Conservation (phyloP, 2,113 vertebrate species). For the Rattus rattus region DNA sequence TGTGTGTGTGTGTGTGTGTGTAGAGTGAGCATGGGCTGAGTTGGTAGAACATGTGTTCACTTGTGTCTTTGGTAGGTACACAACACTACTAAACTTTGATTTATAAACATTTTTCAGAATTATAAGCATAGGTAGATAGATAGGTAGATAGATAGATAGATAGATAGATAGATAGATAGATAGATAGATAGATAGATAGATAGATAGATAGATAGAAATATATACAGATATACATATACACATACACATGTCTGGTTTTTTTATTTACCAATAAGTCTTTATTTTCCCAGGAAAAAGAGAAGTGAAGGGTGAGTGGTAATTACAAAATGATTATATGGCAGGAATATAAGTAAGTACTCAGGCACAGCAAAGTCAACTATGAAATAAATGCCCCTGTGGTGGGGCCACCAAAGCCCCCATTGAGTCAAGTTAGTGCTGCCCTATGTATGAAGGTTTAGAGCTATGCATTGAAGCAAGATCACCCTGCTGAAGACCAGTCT, state of each 20-base stretch:
- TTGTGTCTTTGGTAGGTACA: neutral
- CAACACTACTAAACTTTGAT: neutral
- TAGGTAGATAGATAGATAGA: no score
- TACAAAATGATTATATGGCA: constrained; percentile 70
- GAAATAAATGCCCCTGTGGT: constrained; percentile 42
- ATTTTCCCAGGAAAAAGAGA: constrained; percentile 61
- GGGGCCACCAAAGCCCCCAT: constrained; percentile 57
- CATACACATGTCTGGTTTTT: neutral
- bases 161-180: no score
- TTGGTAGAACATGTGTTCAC: neutral
- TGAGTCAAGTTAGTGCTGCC: neutral
- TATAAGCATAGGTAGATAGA: neutral
- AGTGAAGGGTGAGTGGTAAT: constrained; percentile 54
- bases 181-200: no score
- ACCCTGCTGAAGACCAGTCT: neutral
- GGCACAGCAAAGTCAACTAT: constrained; percentile 65
- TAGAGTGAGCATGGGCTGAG: rapidly evolving
- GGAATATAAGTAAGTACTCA: neutral
- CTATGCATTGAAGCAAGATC: neutral
- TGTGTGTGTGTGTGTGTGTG: rapidly evolving
- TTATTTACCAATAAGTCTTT: constrained; percentile 72
- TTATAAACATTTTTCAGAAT: neutral
- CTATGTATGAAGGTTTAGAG: neutral
- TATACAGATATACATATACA: neutral
- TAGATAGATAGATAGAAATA: no score